Conservation (phyloP, 2,113 vertebrate species). For the Baryphthengus martii region DNA sequence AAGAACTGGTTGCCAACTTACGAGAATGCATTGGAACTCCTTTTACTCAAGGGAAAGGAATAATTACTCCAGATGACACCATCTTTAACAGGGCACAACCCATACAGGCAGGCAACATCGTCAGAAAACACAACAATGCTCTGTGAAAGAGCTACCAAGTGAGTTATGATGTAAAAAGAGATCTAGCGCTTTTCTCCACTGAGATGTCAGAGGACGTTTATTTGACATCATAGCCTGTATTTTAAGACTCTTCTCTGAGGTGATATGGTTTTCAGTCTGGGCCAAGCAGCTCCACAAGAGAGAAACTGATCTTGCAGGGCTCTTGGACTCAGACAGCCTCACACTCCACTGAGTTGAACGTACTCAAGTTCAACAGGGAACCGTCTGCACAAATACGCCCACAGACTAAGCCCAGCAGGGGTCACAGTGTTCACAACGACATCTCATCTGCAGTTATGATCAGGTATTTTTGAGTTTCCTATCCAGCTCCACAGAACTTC, state of each 20-base stretch:
- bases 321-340: neutral
- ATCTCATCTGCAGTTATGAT: neutral
- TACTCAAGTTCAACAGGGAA: neutral
- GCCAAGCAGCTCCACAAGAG: neutral
- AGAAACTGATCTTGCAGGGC: neutral
- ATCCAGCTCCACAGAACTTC: neutral
- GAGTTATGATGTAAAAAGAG: neutral
- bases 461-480: neutral
- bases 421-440: neutral
- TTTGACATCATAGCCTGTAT: neutral
- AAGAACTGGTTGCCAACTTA: neutral
- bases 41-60: neutral
- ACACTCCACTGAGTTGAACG: rapidly evolving
- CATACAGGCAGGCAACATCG: neutral
- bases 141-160: neutral
- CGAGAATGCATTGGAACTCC: neutral
- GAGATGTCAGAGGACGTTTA: neutral
- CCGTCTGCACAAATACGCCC: neutral
- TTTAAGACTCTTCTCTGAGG: neutral
- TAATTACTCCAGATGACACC: neutral
- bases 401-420: neutral
- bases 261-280: neutral
- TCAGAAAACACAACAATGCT: neutral
- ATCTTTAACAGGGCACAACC: neutral
- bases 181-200: neutral